Percentiles rank a stretch among this genome's conserved stretches.
Evolutionary conservation across 1,140 invertebrate genomes (phyloP).

Genomic region (Zaprionus camerounensis): DNA sequence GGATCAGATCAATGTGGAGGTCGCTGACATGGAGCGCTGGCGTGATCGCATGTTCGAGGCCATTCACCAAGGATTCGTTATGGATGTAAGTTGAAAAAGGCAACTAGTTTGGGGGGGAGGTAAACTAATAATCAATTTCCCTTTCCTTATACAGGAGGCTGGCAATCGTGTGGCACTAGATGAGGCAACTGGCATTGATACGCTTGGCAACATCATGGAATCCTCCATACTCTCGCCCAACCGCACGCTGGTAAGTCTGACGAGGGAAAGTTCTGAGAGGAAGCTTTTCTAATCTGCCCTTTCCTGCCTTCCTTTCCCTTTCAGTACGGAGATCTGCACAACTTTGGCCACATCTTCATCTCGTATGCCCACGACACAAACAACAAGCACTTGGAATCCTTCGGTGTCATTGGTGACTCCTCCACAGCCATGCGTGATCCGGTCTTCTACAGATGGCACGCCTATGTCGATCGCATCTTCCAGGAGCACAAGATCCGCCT

Average conservation of each 20-base stretch:
- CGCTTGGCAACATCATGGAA: conserved; percentile 92
- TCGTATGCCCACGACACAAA: conserved; percentile 90
- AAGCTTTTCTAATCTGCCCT: neutral
- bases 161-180: conserved; percentile 86
- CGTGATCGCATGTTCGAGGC: conserved; percentile 90
- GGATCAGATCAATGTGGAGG: conserved; percentile 88
- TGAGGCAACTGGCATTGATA: conserved; percentile 90
- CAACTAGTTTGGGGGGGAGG: rapidly evolving
- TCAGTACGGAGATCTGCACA: conserved; percentile 90
- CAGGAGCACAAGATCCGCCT: conserved; percentile 90
- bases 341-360: conserved; percentile 89
- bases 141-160: conserved; percentile 67
- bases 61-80: conserved; percentile 88
- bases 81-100: conserved; percentile 85
- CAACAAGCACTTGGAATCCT: conserved; percentile 88
- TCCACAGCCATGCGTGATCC: conserved; percentile 93
- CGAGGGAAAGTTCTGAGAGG: rapidly evolving
- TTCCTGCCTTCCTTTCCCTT: neutral
- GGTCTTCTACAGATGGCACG: conserved; percentile 93
- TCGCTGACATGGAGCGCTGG: conserved; percentile 90
- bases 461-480: conserved; percentile 92
- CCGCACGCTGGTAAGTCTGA: conserved; percentile 87
- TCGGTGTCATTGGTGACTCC: conserved; percentile 89
- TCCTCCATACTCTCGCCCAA: conserved; percentile 89
- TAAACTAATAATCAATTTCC: neutral